Evolutionary conservation across 2,888 invertebrate genomes (phyloP).

Genomic region (Diadegma fenestrale): DNA sequence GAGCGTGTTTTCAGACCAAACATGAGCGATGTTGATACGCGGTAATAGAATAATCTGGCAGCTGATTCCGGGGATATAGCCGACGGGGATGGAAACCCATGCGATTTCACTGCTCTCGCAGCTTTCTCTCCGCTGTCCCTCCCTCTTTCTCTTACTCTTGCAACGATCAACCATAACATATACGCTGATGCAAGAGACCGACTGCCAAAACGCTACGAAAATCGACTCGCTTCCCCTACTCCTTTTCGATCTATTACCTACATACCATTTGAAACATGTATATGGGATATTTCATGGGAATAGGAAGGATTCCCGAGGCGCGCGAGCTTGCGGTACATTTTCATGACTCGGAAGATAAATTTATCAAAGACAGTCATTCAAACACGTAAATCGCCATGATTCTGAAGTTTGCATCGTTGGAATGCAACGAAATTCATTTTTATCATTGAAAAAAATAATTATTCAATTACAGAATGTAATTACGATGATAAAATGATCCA

Average conservation of each 20-base stretch:
- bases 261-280: constrained; percentile 5
- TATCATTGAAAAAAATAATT: too few species aligned
- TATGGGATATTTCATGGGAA: constrained; percentile 19
- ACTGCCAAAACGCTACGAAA: constrained; percentile 73
- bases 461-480: too few species aligned
- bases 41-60: constrained; percentile 90
- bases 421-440: too few species aligned
- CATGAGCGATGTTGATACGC: constrained; percentile 89
- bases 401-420: too few species aligned
- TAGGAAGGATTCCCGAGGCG: constrained; percentile 4
- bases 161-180: constrained; percentile 35
- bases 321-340: background rate
- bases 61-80: constrained; percentile 85
- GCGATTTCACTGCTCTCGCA: constrained; percentile 77
- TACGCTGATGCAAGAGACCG: constrained; percentile 43
- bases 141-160: constrained; percentile 33
- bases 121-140: constrained; percentile 53
- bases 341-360: background rate
- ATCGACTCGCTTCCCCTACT: constrained; percentile 76
- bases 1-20: constrained; percentile 88
- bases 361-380: background rate
- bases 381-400: too few species aligned
- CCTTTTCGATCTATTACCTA: constrained; percentile 41
- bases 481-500: too few species aligned
- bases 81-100: constrained; percentile 83